phyloP scores from a whole-genome alignment of 2,888 invertebrate species.

The Ormia ochracea region DNA sequence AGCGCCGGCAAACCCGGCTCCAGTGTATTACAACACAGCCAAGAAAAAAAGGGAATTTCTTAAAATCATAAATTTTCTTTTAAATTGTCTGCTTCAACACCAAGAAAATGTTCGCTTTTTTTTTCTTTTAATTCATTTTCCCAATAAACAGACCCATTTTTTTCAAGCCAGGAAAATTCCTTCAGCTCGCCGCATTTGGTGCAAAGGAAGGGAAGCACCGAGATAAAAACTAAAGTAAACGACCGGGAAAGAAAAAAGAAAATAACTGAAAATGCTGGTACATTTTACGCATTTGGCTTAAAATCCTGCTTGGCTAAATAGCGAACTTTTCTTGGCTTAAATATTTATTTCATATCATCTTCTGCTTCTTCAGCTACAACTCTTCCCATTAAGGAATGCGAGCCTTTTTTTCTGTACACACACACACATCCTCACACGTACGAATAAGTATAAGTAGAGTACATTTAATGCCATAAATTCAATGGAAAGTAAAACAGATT shows the following conservation, averaged over 20 bases:
- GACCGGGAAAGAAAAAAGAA: not conserved
- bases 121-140: constrained; percentile 22
- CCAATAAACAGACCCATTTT: not conserved
- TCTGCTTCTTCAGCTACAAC: not conserved
- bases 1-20: no score
- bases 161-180: constrained; percentile 35
- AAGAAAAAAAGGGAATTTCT: no score
- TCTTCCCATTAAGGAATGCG: not conserved
- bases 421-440: not conserved
- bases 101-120: constrained; percentile 24
- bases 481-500: constrained; percentile 46
- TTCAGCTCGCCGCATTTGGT: constrained; percentile 7
- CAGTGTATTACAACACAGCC: no score
- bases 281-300: constrained; percentile 59
- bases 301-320: constrained; percentile 42
- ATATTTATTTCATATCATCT: not conserved
- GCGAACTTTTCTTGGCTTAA: constrained; percentile 54
- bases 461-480: constrained; percentile 46
- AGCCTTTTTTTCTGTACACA: not conserved
- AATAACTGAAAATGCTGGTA: constrained; percentile 23
- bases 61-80: constrained; percentile 57
- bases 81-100: constrained; percentile 51
- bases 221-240: constrained; percentile 5
- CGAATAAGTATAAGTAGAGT: constrained; percentile 20
- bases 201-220: constrained; percentile 27